Evolutionary conservation across 2,797 vertebrate genomes (phyloP).

Genomic region (Dicrostonyx torquatus): DNA sequence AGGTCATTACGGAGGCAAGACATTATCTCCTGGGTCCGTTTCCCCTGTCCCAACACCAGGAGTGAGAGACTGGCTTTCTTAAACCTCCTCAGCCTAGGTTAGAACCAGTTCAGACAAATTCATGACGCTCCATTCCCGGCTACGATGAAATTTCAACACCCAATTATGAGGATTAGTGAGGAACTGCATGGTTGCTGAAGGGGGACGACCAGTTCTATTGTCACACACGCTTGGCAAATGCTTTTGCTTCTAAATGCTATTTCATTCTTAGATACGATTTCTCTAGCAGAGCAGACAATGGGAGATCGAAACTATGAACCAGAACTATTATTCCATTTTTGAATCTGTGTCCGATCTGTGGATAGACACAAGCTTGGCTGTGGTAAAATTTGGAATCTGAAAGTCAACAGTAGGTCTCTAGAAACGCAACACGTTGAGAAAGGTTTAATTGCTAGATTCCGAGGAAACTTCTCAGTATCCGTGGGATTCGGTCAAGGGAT

Average conservation of each 20-base stretch:
- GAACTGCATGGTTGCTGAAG: conserved; percentile 80
- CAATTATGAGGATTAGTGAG: conserved; percentile 72
- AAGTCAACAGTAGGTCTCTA: conserved; percentile 30
- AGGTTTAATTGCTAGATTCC: conserved; percentile 19
- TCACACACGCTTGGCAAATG: conserved; percentile 82
- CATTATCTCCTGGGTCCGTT: not conserved
- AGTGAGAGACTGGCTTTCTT: conserved; percentile 27
- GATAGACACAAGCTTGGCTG: not conserved
- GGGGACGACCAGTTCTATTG: conserved; percentile 75
- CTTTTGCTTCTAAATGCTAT: conserved; percentile 77
- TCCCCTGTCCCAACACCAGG: conserved; percentile 46
- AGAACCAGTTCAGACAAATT: conserved; percentile 78
- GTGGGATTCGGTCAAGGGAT: not conserved
- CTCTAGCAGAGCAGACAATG: conserved; percentile 79
- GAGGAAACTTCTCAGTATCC: conserved; percentile 35
- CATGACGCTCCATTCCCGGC: conserved; percentile 66
- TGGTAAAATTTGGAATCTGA: conserved; percentile 2
- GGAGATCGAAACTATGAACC: conserved; percentile 83
- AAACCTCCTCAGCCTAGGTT: conserved; percentile 69
- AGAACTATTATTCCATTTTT: conserved; percentile 60
- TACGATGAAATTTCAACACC: conserved; percentile 74
- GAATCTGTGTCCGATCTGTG: not conserved
- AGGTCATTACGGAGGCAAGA: not conserved
- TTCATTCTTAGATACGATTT: conserved; percentile 79
- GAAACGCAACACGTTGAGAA: not conserved